Conservation (phyloP, 2,113 vertebrate genomes). For the Cacatua alba region DNA sequence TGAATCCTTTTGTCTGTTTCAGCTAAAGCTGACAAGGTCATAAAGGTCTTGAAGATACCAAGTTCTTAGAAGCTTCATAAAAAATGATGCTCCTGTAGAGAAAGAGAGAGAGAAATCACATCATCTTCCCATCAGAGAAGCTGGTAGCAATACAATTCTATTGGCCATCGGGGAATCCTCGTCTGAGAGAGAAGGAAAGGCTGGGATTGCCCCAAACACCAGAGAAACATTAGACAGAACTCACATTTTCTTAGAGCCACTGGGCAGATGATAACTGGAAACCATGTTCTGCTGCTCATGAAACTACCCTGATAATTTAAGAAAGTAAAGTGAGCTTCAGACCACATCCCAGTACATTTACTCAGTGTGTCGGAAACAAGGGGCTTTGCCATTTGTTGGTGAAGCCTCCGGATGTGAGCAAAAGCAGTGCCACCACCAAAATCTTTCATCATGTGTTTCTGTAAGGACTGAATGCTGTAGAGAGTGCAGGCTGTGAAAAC, state of each 20-base stretch:
- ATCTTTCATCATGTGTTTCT: not conserved
- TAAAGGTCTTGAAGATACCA: not conserved
- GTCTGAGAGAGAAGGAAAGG: not conserved
- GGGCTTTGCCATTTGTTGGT: not conserved
- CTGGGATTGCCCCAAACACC: not conserved
- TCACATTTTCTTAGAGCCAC: not conserved
- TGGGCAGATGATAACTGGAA: not conserved
- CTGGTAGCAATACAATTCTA: not conserved
- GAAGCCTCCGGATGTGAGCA: not conserved
- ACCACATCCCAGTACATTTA: not conserved
- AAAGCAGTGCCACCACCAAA: not conserved
- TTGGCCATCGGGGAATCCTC: not conserved
- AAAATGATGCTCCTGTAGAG: not conserved
- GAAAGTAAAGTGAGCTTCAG: not conserved
- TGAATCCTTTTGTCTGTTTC: not conserved
- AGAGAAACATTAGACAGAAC: not conserved
- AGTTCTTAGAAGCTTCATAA: not conserved
- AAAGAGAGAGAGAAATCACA: not conserved
- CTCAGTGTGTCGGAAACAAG: not conserved
- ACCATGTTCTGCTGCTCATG: not conserved
- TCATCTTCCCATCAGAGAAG: not conserved
- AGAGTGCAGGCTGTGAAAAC: not conserved
- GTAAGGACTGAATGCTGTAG: not conserved
- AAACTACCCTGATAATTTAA: not conserved
- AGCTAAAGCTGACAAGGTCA: not conserved